Evolutionary conservation across 1,140 invertebrate species (phyloP).

Genomic region (Zaprionus capensis): DNA sequence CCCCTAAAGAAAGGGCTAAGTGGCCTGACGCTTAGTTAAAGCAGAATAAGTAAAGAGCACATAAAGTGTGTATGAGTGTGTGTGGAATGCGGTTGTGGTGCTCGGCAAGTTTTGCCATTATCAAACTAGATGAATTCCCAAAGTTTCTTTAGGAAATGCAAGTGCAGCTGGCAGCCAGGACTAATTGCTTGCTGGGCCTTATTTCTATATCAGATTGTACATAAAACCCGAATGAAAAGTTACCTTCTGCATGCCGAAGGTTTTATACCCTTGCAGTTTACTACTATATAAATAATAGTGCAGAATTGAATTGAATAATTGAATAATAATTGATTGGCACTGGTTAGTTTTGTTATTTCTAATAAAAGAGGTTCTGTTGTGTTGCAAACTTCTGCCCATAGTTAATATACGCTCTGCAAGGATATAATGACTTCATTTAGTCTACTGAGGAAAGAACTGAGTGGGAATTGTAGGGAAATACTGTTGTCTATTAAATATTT

Average conservation of each 20-base stretch:
- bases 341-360: too few species aligned
- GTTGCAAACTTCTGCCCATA: too few species aligned
- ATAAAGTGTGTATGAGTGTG: not conserved
- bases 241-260: too few species aligned
- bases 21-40: conserved; percentile 57
- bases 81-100: conserved; percentile 17
- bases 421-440: not conserved
- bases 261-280: too few species aligned
- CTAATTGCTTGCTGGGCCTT: conserved; percentile 20
- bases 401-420: too few species aligned
- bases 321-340: too few species aligned
- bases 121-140: conserved; percentile 43
- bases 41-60: conserved; percentile 13
- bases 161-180: not conserved
- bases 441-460: not conserved
- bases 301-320: too few species aligned
- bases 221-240: not conserved
- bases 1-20: conserved; percentile 32
- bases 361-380: too few species aligned
- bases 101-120: conserved; percentile 44
- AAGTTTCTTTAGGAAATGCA: conserved; percentile 25
- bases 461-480: not conserved
- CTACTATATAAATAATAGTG: too few species aligned
- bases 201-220: conserved; percentile 3
- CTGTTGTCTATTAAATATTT: not conserved